phyloP scores from a whole-genome alignment of 2,797 vertebrate genomes.

The Acanthurus leucopareius region DNA sequence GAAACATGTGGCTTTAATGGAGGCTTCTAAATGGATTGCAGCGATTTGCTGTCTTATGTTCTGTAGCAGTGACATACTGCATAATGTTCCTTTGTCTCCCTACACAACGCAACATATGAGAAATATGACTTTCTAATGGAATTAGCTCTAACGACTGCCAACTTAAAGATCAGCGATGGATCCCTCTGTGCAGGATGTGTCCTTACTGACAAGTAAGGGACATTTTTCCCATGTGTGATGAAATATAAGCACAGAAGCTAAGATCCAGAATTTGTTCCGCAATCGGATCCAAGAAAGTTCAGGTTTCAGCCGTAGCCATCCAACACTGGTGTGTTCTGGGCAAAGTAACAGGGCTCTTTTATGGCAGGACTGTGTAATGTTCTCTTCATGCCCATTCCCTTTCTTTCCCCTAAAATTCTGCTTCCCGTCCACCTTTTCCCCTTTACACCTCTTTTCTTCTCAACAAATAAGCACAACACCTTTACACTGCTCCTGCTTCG shows the following conservation, averaged over 20 bases:
- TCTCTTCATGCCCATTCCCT: conserved; percentile 42
- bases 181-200: background rate
- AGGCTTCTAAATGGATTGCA: conserved; percentile 40
- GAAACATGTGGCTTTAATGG: conserved; percentile 55
- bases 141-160: conserved; percentile 21
- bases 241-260: conserved; percentile 15
- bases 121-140: background rate
- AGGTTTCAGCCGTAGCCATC: conserved; percentile 23
- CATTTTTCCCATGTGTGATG: conserved; percentile 7
- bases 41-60: conserved; percentile 41
- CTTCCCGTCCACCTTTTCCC: conserved; percentile 31
- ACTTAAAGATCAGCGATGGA: conserved; percentile 17
- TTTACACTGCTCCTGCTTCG: conserved; percentile 3
- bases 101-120: conserved; percentile 11
- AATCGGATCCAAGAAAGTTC: conserved; percentile 46
- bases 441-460: conserved; percentile 37
- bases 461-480: background rate
- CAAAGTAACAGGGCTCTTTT: conserved; percentile 39
- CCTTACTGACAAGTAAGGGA: conserved; percentile 20
- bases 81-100: conserved; percentile 30
- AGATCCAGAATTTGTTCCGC: conserved; percentile 40
- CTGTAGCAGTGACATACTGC: conserved; percentile 25
- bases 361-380: conserved; percentile 38
- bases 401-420: conserved; percentile 35
- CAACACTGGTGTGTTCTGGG: conserved; percentile 44